A percentile compares a stretch with the other conserved stretches of the same genome.
These are phyloP conservation scores for Australoheros scitulus DNA, from an alignment of 2,113 vertebrate species.

Conservation along the genomic window DNA sequence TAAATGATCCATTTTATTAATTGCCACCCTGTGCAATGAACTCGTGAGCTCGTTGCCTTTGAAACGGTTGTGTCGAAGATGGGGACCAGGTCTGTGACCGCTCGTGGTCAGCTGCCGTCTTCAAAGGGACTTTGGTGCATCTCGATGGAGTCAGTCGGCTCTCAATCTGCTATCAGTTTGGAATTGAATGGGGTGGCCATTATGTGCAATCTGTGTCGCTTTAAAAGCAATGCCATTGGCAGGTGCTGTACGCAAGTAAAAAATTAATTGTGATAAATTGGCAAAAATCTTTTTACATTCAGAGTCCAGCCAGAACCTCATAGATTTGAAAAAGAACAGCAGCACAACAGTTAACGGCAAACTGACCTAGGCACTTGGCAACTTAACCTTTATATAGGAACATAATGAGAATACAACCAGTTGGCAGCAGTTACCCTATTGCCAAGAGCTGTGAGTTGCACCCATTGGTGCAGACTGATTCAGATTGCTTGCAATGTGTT, in stretches of 20 bases:
- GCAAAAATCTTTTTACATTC: neutral
- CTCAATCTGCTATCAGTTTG: neutral
- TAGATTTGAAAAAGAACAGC: neutral
- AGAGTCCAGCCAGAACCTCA: neutral
- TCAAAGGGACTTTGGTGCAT: slow-evolving; percentile 1
- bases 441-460: neutral
- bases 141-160: neutral
- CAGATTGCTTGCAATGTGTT: neutral
- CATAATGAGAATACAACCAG: neutral
- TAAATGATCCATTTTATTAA: neutral
- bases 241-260: no score
- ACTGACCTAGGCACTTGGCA: neutral
- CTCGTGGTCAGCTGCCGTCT: neutral
- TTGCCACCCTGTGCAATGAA: neutral
- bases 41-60: neutral
- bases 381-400: neutral
- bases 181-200: neutral
- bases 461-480: neutral
- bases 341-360: neutral
- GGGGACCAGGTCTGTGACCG: neutral
- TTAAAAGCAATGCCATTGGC: no score
- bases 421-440: neutral
- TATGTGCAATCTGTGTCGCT: neutral
- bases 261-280: neutral
- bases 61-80: neutral